Evolutionary conservation across 2,113 vertebrate species (phyloP), one percentile per base, ranked within the genome.

Genomic region (Himantopus leucocephalus): DNA sequence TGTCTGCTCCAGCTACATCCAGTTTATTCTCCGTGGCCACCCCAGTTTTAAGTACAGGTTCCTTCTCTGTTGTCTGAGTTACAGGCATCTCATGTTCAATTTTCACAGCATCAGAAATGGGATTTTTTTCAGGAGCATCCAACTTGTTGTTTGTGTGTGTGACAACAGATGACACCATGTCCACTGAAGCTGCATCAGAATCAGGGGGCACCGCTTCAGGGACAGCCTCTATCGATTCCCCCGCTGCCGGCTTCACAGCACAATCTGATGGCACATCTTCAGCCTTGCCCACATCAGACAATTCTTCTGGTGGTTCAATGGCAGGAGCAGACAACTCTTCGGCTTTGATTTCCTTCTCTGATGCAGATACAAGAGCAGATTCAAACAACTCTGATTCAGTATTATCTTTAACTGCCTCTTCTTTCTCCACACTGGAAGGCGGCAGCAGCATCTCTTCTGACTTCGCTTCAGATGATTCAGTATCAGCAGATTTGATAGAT

Each of bases 1-100:
- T 16, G 23, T 23, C 91, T 4, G 80, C 76, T 84, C 94, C 96
- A 8, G 78, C 50, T 29, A 17, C n/a, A 1, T 56, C 91, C 76
- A 2, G 1, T 3, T 48, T 91, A 56, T 37, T 82, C 56, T 85
- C 94, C 0, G 4, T 0, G 2, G 68, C 56, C 8, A 3, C 22
- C 12, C 2, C 5, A 2, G 7, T 5, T 88, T 56, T 52, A 13
- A 47, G 62, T 1, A 19, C 21, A 2, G 43, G 4, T n/a, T 75
- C 89, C 58, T 67, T 86, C n/a, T 85, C 93, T 1, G 22, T 4
- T 23, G 12, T 2, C 3, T 5, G 21, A 39, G 32, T 0, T 6
- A 13, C 3, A 5, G 45, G 6, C 0, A 1, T 8, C 16, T 75
- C 91, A 0, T 0, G 13, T 6, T 24, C 3, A 1, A 27, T 19